Percentiles rank a stretch among this genome's conserved stretches.
These are phyloP conservation scores for Aurelia sp. DNA, from an alignment of 30 jellyfish, hydroid and myxozoan genomes.

Conservation along the genomic window DNA sequence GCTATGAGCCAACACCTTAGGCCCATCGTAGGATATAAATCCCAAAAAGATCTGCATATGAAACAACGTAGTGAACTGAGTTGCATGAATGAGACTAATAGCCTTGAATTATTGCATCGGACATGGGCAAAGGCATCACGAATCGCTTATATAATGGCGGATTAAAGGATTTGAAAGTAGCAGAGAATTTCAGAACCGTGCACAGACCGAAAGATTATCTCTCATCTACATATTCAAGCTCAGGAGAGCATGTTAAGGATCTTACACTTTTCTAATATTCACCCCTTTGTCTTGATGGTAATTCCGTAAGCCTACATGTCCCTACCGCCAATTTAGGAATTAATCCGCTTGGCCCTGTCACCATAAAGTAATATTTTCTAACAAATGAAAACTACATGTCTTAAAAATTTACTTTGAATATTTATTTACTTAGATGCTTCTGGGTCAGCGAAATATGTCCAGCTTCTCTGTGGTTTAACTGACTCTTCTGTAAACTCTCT, in stretches of 20 bases:
- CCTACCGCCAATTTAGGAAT: conserved; percentile 49
- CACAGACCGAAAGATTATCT: conserved; percentile 40
- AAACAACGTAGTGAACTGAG: no score
- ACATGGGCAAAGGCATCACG: conserved; percentile 26
- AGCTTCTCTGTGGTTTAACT: no score
- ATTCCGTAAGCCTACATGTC: conserved; percentile 44
- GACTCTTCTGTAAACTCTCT: no score
- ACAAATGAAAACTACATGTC: conserved; percentile 35
- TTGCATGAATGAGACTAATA: no score
- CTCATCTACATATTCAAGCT: neutral
- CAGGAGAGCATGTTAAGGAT: conserved; percentile 33
- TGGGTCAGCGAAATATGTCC: conserved; percentile 32
- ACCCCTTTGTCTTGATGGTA: conserved; percentile 30
- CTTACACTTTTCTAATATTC: conserved; percentile 2
- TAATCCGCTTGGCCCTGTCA: conserved; percentile 52
- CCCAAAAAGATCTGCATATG: no score
- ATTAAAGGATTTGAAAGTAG: conserved; percentile 8
- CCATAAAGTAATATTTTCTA: neutral
- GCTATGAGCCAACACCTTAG: no score
- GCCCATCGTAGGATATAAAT: no score
- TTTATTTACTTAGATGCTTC: conserved; percentile 1
- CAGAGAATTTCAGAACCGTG: conserved; percentile 32
- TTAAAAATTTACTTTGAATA: conserved; percentile 14
- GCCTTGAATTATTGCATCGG: conserved; percentile 12
- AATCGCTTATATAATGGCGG: conserved; percentile 7